Percentiles rank a stretch among this genome's conserved stretches.
Conservation (phyloP, 2,113 vertebrate species). For the Falcunculus frontatus region DNA sequence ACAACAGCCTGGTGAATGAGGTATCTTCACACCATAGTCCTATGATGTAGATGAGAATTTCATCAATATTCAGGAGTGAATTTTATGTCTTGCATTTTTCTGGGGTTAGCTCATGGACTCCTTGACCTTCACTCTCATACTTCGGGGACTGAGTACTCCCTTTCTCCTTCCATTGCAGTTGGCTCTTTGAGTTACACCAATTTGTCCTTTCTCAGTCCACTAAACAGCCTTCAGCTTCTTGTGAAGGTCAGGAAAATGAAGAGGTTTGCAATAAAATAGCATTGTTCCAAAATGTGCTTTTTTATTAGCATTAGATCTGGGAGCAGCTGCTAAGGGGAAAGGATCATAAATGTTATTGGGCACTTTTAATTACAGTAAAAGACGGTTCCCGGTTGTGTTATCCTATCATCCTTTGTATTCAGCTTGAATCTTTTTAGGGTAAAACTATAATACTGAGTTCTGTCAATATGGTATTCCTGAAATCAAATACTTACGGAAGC, state of each 20-base stretch:
- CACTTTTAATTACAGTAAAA: slow-evolving; percentile 67
- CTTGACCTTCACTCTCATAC: not conserved
- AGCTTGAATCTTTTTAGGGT: not conserved
- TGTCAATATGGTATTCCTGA: not conserved
- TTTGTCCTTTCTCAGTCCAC: not conserved
- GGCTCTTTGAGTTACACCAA: not conserved
- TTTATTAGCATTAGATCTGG: slow-evolving; percentile 61
- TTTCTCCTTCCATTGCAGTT: not conserved
- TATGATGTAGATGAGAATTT: not conserved
- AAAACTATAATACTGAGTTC: not conserved
- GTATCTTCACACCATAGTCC: not conserved
- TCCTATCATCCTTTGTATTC: not conserved
- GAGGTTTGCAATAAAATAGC: slow-evolving; percentile 38
- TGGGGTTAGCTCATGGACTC: not conserved
- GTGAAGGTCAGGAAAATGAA: slow-evolving; percentile 41
- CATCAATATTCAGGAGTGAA: not conserved
- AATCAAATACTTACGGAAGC: not conserved
- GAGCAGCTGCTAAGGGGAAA: slow-evolving; percentile 53
- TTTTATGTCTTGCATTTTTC: not conserved
- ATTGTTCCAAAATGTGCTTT: slow-evolving; percentile 45
- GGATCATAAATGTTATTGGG: slow-evolving; percentile 57
- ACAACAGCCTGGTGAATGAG: not conserved
- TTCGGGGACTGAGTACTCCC: not conserved
- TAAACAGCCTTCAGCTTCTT: not conserved
- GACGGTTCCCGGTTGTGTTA: slow-evolving; percentile 26